Evolutionary conservation across 2,113 vertebrate genomes (phyloP).

Genomic region (Caretta caretta): DNA sequence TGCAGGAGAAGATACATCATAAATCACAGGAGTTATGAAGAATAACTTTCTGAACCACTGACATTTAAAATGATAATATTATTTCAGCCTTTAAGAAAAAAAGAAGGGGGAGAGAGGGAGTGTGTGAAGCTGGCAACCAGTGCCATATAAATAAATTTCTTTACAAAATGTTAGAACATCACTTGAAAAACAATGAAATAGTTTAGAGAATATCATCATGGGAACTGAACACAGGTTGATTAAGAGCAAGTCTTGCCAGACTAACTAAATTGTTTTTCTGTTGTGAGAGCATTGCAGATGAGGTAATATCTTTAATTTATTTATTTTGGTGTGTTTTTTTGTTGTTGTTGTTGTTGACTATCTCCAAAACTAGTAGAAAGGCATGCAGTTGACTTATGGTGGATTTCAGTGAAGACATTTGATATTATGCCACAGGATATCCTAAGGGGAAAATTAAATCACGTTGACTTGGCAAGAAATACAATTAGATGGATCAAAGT

Average conservation of each 20-base stretch:
- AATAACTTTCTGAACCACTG: neutral
- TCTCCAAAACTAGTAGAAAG: neutral
- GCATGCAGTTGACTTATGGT: neutral
- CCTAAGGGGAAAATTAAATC: slow-evolving; percentile 49
- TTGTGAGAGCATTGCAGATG: too few relatives aligned
- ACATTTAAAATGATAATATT: neutral
- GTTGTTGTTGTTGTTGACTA: neutral
- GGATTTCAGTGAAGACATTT: slow-evolving; percentile 28
- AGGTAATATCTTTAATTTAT: too few relatives aligned
- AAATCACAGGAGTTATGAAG: neutral
- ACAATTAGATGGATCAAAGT: slow-evolving; percentile 43
- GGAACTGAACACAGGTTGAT: neutral
- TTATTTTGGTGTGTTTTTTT: neutral
- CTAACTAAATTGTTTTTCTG: neutral
- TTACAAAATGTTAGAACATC: neutral
- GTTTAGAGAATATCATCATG: neutral
- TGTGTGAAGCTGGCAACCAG: neutral
- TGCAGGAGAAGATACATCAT: rapidly evolving
- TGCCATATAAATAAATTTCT: neutral
- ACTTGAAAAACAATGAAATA: neutral
- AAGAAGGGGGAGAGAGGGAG: neutral
- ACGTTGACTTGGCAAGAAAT: slow-evolving; percentile 37
- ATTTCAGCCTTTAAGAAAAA: neutral
- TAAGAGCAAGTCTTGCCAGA: neutral
- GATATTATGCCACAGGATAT: slow-evolving; percentile 8